Percentiles rank a stretch among this genome's conserved stretches.
Conservation (phyloP, 2,113 vertebrate species). For the Garra rufa region DNA sequence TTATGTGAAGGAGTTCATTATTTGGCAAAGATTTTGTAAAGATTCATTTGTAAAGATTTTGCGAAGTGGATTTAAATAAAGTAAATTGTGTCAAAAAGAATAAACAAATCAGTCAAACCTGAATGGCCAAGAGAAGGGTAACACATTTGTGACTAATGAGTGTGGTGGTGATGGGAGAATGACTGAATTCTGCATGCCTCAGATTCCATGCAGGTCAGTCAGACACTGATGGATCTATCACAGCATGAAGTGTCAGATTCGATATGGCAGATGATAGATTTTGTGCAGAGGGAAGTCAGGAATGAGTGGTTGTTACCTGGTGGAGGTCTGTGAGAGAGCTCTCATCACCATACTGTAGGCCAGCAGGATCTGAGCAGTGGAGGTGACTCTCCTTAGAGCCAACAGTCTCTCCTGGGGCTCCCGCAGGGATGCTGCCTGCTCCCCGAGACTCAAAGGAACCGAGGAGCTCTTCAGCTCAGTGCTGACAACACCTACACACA, state of each 20-base stretch:
- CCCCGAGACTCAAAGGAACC: slow-evolving; percentile 72
- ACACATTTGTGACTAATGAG: not conserved
- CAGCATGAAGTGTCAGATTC: not conserved
- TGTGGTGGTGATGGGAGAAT: not conserved
- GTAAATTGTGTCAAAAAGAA: not conserved
- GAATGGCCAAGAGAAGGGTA: not conserved
- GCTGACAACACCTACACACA: slow-evolving; percentile 59
- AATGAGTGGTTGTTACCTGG: slow-evolving; percentile 64
- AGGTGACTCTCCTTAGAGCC: slow-evolving; percentile 77
- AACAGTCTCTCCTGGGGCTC: slow-evolving; percentile 79
- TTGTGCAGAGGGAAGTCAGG: not conserved
- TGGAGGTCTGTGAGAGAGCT: slow-evolving; percentile 77
- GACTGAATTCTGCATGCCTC: not conserved
- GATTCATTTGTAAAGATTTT: not conserved
- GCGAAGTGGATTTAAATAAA: not conserved
- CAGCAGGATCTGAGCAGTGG: slow-evolving; percentile 80
- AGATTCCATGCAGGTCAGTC: not conserved
- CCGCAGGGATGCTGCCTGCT: slow-evolving; percentile 77
- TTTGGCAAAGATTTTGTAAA: too few species aligned
- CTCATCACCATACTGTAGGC: slow-evolving; percentile 82
- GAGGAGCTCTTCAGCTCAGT: slow-evolving; percentile 67
- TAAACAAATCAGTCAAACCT: not conserved
- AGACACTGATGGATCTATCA: slow-evolving; percentile 12
- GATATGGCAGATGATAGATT: not conserved
- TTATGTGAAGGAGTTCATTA: not conserved